phyloP scores from a whole-genome alignment of 2,113 vertebrate species.

The Etheostoma spectabile region DNA sequence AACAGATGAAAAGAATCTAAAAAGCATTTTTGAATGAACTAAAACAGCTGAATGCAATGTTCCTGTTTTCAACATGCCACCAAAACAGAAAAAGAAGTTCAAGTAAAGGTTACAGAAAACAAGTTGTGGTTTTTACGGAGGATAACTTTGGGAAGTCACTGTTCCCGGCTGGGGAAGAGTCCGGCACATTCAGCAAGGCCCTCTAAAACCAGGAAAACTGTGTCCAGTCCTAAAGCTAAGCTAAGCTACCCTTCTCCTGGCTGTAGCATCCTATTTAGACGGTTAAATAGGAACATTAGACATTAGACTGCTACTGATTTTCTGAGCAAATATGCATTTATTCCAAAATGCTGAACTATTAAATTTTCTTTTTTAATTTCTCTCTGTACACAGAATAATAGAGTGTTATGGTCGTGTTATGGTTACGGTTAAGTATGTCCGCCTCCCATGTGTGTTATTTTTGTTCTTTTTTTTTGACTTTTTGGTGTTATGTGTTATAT shows the following conservation, averaged over 20 bases:
- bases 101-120: background rate
- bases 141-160: background rate
- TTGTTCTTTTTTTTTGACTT: background rate
- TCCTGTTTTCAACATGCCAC: slow-evolving; percentile 3
- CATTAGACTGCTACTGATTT: background rate
- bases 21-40: background rate
- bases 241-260: background rate
- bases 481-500: background rate
- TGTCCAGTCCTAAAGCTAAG: background rate
- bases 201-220: background rate
- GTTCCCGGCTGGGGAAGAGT: background rate
- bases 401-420: background rate
- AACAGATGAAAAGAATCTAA: background rate
- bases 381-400: background rate
- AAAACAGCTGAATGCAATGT: slow-evolving; percentile 17
- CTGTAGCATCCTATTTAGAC: background rate
- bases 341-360: background rate
- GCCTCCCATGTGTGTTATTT: background rate
- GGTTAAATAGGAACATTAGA: background rate
- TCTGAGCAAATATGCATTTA: background rate
- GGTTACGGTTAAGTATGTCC: too few relatives aligned
- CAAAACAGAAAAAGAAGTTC: background rate
- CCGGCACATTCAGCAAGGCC: background rate
- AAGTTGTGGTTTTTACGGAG: background rate
- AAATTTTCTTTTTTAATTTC: background rate